These are phyloP conservation scores for Zonotrichia albicollis DNA, from an alignment of 2,797 vertebrate species.

Conservation along the genomic window DNA sequence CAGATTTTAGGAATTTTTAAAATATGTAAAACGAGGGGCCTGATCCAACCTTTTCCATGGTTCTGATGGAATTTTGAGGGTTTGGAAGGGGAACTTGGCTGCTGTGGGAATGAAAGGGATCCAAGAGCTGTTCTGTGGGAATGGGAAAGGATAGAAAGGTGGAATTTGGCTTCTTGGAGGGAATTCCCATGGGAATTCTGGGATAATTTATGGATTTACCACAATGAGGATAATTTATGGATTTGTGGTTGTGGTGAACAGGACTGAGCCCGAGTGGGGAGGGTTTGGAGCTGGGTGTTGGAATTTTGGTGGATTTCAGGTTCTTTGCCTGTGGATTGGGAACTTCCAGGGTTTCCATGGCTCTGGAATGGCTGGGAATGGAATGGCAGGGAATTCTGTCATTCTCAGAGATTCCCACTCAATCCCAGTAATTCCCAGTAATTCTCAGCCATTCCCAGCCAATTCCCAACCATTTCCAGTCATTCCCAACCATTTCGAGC, in stretches of 20 bases:
- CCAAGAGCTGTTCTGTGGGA: background rate
- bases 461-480: too few relatives aligned
- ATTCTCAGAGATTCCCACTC: background rate
- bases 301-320: background rate
- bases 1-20: background rate
- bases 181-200: background rate
- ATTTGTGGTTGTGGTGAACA: accelerated
- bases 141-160: too few relatives aligned
- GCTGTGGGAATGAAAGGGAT: background rate
- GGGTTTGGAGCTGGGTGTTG: accelerated
- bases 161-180: background rate
- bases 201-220: background rate
- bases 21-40: accelerated
- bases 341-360: accelerated
- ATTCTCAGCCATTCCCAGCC: too few relatives aligned
- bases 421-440: background rate
- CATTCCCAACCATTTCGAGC: too few relatives aligned
- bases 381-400: background rate
- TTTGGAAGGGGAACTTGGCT: background rate
- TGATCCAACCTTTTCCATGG: accelerated
- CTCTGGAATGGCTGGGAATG: background rate
- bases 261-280: accelerated
- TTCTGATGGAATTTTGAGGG: background rate
- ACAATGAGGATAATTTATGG: accelerated
- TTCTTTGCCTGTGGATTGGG: background rate